phyloP scores from a whole-genome alignment of 2,113 vertebrate genomes.

The Syngnathus floridae region DNA sequence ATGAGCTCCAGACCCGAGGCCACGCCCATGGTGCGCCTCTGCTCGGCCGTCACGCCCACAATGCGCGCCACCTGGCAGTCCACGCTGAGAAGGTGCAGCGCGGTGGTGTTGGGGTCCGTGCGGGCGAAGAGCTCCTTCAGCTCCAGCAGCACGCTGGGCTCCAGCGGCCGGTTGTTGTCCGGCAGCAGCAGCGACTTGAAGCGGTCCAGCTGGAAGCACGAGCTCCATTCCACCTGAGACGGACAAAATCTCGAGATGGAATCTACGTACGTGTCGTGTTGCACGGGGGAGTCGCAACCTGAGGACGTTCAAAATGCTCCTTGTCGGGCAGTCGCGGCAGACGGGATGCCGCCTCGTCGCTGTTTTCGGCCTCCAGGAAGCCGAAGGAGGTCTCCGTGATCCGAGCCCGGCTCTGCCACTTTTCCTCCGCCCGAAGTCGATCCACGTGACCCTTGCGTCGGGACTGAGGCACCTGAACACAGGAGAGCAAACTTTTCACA shows the following conservation, averaged over 20 bases:
- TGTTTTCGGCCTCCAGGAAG: conserved; percentile 69
- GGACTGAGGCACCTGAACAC: conserved; percentile 45
- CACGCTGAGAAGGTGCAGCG: conserved; percentile 77
- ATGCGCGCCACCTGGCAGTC: conserved; percentile 81
- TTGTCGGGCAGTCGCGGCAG: conserved; percentile 29
- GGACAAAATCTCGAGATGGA: neutral
- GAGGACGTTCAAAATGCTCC: conserved; percentile 66
- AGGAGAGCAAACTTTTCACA: neutral
- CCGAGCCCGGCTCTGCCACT: conserved; percentile 71
- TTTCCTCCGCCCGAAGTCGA: conserved; percentile 70
- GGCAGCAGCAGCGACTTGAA: conserved; percentile 75
- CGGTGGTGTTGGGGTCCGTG: conserved; percentile 61
- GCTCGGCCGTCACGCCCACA: conserved; percentile 70
- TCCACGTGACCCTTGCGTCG: conserved; percentile 65
- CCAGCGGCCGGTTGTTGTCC: conserved; percentile 78
- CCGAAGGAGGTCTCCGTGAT: conserved; percentile 77
- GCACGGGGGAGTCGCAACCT: conserved; percentile 38
- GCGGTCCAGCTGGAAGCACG: conserved; percentile 63
- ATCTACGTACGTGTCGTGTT: neutral
- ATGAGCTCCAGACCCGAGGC: conserved; percentile 82
- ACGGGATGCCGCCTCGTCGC: conserved; percentile 10
- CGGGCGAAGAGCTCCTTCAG: conserved; percentile 74
- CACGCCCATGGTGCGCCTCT: conserved; percentile 76
- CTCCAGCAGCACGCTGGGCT: conserved; percentile 63
- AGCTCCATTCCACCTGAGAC: conserved; percentile 58